Conservation (phyloP, 2,888 invertebrate genomes). For the Scaptomyza tumidula region DNA sequence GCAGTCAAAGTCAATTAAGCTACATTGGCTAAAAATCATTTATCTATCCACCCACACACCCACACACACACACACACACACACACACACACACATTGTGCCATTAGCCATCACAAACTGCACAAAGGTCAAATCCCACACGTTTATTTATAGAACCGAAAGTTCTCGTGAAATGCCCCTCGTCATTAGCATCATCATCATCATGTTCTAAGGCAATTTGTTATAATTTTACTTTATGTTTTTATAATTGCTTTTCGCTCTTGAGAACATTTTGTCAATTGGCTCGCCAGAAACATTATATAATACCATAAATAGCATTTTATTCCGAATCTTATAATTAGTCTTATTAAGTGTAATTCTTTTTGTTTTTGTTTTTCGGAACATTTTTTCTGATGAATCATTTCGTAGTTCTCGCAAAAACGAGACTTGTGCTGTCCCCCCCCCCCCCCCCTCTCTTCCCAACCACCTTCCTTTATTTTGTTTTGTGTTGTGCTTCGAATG, state of each 20-base stretch:
- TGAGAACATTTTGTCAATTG: slow-evolving; percentile 53
- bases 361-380: slow-evolving; percentile 4
- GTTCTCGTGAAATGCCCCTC: slow-evolving; percentile 48
- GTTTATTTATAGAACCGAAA: slow-evolving; percentile 52
- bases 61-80: slow-evolving; percentile 24
- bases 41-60: slow-evolving; percentile 8
- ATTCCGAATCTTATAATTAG: slow-evolving; percentile 16
- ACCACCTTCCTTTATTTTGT: no score
- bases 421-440: slow-evolving; percentile 22
- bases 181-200: slow-evolving; percentile 38
- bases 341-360: not conserved
- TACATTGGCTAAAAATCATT: slow-evolving; percentile 2
- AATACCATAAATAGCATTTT: slow-evolving; percentile 11
- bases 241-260: slow-evolving; percentile 61
- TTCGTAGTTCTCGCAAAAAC: slow-evolving; percentile 6
- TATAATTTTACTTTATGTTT: slow-evolving; percentile 52
- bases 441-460: not conserved
- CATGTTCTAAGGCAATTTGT: slow-evolving; percentile 35
- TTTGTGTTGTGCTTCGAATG: slow-evolving; percentile 26
- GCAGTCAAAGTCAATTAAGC: slow-evolving; percentile 53
- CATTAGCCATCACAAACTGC: slow-evolving; percentile 30
- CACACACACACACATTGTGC: slow-evolving; percentile 18
- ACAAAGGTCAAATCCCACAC: slow-evolving; percentile 55
- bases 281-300: slow-evolving; percentile 18
- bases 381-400: slow-evolving; percentile 38